phyloP scores from a whole-genome alignment of 2,888 invertebrate genomes.

The Crematogaster levior region DNA sequence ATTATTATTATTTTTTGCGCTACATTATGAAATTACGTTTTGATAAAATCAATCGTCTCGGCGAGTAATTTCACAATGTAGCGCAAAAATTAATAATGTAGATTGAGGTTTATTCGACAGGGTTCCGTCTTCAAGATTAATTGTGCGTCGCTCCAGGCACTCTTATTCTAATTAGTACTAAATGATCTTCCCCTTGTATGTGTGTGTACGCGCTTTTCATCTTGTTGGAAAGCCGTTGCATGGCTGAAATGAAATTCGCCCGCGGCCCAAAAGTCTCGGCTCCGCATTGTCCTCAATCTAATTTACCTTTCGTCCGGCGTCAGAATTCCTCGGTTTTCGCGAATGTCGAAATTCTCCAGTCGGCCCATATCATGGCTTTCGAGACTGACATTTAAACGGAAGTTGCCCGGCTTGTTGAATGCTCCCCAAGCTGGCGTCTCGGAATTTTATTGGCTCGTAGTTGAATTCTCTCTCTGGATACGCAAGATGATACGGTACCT shows the following conservation, averaged over 20 bases:
- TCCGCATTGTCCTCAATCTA: conserved; percentile 49
- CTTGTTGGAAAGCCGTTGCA: conserved; percentile 23
- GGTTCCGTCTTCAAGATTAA: conserved; percentile 16
- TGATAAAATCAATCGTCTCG: no score
- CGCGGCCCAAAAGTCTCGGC: conserved; percentile 44
- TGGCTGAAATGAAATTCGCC: conserved; percentile 39
- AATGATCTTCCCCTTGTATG: conserved; percentile 2
- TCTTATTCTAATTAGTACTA: conserved; percentile 24
- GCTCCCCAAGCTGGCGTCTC: background rate
- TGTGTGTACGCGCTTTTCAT: conserved; percentile 25
- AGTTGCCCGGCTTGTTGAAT: conserved; percentile 10
- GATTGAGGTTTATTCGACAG: no score
- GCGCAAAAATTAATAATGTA: no score
- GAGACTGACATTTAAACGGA: conserved; percentile 46
- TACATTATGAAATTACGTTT: conserved; percentile 4
- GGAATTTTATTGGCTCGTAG: conserved; percentile 26
- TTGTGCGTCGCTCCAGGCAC: conserved; percentile 17
- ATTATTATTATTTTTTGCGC: background rate
- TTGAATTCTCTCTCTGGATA: background rate
- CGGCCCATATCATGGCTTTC: conserved; percentile 12
- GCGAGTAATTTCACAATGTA: no score
- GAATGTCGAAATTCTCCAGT: conserved; percentile 46
- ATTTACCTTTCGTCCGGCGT: conserved; percentile 42
- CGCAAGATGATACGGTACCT: background rate
- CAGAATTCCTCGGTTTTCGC: conserved; percentile 51